Conservation (phyloP, 2,113 vertebrate species). For the Lycocorax pyrrhopterus region DNA sequence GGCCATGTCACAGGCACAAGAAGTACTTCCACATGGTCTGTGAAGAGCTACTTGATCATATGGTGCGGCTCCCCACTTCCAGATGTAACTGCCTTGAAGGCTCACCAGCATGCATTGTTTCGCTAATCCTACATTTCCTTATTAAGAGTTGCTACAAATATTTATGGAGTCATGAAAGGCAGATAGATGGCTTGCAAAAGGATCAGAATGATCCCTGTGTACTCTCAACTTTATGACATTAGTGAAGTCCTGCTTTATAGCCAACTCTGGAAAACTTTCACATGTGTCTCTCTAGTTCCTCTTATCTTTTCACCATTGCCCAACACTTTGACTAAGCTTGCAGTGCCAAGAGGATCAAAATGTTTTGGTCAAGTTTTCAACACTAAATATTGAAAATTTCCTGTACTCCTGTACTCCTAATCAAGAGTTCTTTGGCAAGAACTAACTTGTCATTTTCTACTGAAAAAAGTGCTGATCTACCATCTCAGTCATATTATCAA, state of each 20-base stretch:
- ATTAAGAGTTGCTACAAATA: slow-evolving; percentile 27
- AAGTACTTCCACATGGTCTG: background rate
- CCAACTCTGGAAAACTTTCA: background rate
- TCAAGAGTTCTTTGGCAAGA: background rate
- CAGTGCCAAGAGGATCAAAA: background rate
- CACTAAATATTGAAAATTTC: slow-evolving; percentile 11
- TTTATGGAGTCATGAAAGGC: slow-evolving; percentile 50
- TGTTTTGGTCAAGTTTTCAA: slow-evolving; percentile 19
- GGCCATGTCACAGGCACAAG: background rate
- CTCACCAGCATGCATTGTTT: background rate
- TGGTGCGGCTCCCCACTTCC: background rate
- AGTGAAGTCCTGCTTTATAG: background rate
- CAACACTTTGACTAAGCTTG: background rate
- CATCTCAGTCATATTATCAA: background rate
- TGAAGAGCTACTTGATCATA: background rate
- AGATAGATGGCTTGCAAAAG: slow-evolving; percentile 24
- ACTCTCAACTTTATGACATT: background rate
- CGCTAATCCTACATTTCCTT: slow-evolving; percentile 47
- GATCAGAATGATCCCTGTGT: background rate
- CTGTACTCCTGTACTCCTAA: background rate
- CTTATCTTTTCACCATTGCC: background rate
- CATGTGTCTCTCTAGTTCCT: background rate
- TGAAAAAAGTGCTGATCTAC: slow-evolving; percentile 5
- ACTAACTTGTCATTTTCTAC: slow-evolving; percentile 3
- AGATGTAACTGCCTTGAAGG: slow-evolving; percentile 23